A percentile compares a stretch with the other conserved stretches of the same genome.
Conservation (phyloP, 2,888 invertebrate genomes). For the Anarsia innoxiella region DNA sequence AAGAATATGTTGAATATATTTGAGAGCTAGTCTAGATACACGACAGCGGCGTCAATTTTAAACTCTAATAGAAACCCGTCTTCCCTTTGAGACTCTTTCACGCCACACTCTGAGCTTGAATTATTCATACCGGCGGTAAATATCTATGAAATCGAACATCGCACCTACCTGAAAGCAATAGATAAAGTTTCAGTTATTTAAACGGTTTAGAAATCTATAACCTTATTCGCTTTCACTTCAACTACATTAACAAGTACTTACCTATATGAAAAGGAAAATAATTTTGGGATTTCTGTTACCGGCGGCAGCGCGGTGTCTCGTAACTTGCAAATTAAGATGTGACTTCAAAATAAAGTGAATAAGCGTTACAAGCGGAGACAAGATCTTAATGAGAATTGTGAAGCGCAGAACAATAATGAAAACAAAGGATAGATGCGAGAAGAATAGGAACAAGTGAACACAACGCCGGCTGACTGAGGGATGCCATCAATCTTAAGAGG, state of each 20-base stretch:
- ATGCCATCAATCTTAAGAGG: conserved; percentile 60
- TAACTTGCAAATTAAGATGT: conserved; percentile 1
- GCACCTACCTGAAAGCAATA: conserved; percentile 31
- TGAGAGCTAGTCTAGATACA: conserved; percentile 6
- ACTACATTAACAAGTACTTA: no score
- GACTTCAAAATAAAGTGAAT: not conserved
- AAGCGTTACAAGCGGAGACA: conserved; percentile 2
- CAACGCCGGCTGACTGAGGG: conserved; percentile 36
- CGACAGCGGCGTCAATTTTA: conserved; percentile 48
- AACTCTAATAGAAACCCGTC: conserved; percentile 52
- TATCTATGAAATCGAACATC: conserved; percentile 54
- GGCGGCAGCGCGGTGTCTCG: not conserved
- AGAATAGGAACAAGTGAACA: conserved; percentile 36
- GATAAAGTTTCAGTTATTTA: not conserved
- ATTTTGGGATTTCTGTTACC: no score
- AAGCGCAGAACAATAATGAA: conserved; percentile 27
- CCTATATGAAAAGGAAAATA: not conserved
- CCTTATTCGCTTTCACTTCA: no score
- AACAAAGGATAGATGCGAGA: conserved; percentile 40
- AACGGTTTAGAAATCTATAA: no score
- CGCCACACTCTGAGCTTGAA: conserved; percentile 53
- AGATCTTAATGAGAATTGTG: conserved; percentile 21
- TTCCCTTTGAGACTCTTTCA: conserved; percentile 64
- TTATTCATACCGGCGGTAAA: conserved; percentile 60
- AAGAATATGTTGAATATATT: conserved; percentile 8